phyloP scores from a whole-genome alignment of 2,113 vertebrate genomes.

The Ochotona curzoniae region DNA sequence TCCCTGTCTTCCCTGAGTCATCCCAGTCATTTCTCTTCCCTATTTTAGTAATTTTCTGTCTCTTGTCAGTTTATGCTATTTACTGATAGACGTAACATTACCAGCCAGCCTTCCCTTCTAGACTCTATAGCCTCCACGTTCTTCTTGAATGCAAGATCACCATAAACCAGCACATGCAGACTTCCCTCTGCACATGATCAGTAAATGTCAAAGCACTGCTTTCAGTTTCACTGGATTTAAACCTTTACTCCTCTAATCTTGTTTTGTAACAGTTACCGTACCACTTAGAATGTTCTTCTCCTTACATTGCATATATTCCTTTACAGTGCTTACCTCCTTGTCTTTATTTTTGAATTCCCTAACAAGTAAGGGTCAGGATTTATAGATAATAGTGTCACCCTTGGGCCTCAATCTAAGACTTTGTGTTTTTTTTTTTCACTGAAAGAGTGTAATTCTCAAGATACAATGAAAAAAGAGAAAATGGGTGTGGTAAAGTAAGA shows the following conservation, averaged over 20 bases:
- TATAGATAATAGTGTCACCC: not conserved
- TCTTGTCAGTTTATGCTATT: not conserved
- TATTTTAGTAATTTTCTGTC: not conserved
- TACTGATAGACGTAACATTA: not conserved
- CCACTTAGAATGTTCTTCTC: not conserved
- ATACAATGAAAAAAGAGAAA: not conserved
- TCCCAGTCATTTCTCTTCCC: not conserved
- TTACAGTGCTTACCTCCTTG: not conserved
- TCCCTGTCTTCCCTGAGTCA: not conserved
- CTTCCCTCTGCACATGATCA: not conserved
- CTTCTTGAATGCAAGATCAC: not conserved
- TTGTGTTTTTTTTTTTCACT: not conserved
- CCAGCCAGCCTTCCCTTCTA: not conserved
- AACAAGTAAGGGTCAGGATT: not conserved
- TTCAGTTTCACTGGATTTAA: not conserved
- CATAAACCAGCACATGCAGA: fast-evolving
- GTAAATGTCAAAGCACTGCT: not conserved
- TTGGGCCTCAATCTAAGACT: not conserved
- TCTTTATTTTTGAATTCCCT: not conserved
- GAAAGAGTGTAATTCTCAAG: not conserved
- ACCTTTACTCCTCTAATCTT: not conserved
- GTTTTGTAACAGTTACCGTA: not conserved
- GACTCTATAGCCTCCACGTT: not conserved
- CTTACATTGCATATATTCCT: not conserved
- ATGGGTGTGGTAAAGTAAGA: not conserved